Evolutionary conservation across 2,113 vertebrate species (phyloP).

Genomic region (Desmodus rotundus): DNA sequence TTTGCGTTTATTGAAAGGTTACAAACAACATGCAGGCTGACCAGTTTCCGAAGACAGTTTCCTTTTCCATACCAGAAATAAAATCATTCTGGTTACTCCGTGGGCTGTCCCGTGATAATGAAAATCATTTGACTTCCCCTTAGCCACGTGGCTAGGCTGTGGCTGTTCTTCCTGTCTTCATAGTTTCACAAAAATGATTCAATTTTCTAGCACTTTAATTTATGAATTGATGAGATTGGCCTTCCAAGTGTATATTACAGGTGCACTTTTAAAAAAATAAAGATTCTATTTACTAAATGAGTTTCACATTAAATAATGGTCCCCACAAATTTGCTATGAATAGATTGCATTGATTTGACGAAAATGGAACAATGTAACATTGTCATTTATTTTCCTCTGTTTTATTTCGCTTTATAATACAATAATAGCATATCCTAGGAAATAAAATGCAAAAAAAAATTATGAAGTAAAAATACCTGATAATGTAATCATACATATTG

Average conservation of each 20-base stretch:
- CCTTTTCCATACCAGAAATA: background rate
- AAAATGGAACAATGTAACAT: background rate
- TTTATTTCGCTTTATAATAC: background rate
- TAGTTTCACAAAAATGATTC: constrained; percentile 20
- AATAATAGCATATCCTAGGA: background rate
- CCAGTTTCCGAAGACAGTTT: background rate
- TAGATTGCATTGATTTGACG: background rate
- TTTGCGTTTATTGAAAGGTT: background rate
- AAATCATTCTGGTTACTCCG: background rate
- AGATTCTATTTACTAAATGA: constrained; percentile 33
- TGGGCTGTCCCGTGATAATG: background rate
- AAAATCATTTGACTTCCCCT: background rate
- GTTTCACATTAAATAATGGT: background rate
- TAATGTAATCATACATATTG: background rate
- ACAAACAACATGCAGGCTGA: background rate
- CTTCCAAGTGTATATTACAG: background rate
- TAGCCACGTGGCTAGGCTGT: background rate
- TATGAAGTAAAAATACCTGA: background rate
- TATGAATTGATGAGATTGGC: constrained; percentile 25
- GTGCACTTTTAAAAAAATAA: background rate
- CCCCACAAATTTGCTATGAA: background rate
- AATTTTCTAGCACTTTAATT: background rate
- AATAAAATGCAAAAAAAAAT: background rate
- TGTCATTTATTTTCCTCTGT: background rate
- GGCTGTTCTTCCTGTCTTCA: background rate